These are phyloP conservation scores for Rhimphoctona megacephalus DNA, from an alignment of 2,888 invertebrate species.

Conservation along the genomic window DNA sequence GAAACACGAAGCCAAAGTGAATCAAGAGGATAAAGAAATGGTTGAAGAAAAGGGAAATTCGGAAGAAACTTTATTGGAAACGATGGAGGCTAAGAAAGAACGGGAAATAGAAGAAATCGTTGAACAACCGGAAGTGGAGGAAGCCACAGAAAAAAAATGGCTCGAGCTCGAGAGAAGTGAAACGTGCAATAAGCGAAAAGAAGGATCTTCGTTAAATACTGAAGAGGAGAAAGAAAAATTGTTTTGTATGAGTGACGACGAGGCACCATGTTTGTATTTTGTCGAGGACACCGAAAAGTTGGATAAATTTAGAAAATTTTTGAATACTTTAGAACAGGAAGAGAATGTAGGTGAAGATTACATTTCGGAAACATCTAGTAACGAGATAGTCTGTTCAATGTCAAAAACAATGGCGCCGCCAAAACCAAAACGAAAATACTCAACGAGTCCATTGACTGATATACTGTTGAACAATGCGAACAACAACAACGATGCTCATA, in stretches of 20 bases:
- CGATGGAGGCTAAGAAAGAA: neutral
- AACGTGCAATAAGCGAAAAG: slow-evolving; percentile 15
- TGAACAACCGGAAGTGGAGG: neutral
- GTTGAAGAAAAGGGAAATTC: neutral
- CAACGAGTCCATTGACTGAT: slow-evolving; percentile 79
- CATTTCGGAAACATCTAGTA: neutral
- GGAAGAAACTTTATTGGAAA: neutral
- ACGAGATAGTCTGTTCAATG: slow-evolving; percentile 70
- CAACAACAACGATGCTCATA: slow-evolving; percentile 80
- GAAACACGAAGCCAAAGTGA: neutral
- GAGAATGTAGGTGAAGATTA: slow-evolving; percentile 42
- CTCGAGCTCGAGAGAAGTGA: neutral
- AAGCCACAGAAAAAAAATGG: neutral
- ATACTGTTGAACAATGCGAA: slow-evolving; percentile 79
- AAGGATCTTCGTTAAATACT: neutral
- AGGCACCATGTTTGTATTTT: slow-evolving; percentile 80
- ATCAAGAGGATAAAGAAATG: neutral
- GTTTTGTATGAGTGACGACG: slow-evolving; percentile 62
- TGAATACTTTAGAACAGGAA: slow-evolving; percentile 74
- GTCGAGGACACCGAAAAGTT: slow-evolving; percentile 75
- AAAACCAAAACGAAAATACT: slow-evolving; percentile 75
- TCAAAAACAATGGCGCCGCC: slow-evolving; percentile 78
- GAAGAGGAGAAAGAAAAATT: neutral
- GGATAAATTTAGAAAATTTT: slow-evolving; percentile 76
- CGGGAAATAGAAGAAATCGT: neutral